Evolutionary conservation across 2,797 vertebrate genomes (phyloP).

Genomic region (Myotis findleyi): DNA sequence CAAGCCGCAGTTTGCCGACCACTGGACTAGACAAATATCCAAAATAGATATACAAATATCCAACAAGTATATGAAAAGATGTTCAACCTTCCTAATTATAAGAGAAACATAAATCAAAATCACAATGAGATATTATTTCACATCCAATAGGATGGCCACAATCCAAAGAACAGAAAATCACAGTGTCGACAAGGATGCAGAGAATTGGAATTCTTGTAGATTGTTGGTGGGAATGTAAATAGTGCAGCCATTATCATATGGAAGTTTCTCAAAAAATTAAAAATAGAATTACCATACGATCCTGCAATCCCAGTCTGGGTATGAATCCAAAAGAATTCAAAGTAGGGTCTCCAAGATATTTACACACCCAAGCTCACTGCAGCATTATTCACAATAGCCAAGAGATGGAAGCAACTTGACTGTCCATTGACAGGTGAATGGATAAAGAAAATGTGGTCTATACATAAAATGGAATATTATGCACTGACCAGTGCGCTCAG

Average conservation of each 20-base stretch:
- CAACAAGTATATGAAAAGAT: neutral
- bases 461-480: neutral
- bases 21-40: neutral
- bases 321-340: neutral
- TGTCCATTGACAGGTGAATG: neutral
- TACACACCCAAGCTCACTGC: neutral
- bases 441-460: neutral
- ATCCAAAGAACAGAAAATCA: neutral
- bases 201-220: neutral
- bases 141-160: neutral
- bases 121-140: neutral
- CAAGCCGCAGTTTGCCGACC: too few species aligned
- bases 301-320: neutral
- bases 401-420: neutral
- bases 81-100: neutral
- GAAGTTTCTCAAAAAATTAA: neutral
- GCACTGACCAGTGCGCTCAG: too few species aligned
- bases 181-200: neutral
- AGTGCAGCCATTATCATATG: neutral
- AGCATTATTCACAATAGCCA: neutral
- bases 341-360: neutral
- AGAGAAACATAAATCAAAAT: constrained; percentile 30
- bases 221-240: neutral
- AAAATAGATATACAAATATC: neutral
- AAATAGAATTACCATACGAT: neutral